Base-by-base conservation (phyloP, 2,113 vertebrate genomes). In the Anseranas semipalmata region DNA sequence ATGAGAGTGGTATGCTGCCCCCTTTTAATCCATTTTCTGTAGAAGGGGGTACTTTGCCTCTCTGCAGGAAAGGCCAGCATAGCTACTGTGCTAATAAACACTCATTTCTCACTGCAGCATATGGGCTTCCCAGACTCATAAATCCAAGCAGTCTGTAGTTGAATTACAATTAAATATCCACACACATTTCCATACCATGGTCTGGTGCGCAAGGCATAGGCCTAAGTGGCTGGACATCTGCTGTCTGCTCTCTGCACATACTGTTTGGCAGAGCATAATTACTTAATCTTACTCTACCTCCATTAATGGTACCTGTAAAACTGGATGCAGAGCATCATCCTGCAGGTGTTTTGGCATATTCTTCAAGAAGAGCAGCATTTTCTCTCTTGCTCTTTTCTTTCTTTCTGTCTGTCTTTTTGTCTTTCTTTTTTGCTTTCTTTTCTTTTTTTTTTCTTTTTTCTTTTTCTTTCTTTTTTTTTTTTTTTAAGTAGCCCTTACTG, bases 121-220 rank as follows among this genome's bases (percentile, higher is more conserved):
- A 68, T 89, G 94, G 0, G 6, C 83, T 87, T 92, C 60, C 82
- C 90, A 95, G 95, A 84, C 90, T 87, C 92, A 75, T 92, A 90
- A 94, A 96, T 96, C 92, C 93, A 93, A 88, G 90, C 68, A 94
- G 89, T 86, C 81, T 48, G 76, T 75, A 94, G 86, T 8, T 87
- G 90, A 95, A 86, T 87, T 84, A 78, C 95, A 93, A 93, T 94
- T 88, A 96, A 97, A 94, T 87, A 95, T 84, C 85, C 79, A 39
- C 60, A 39, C n/a, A 12, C 53, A 32, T 86, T 90, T 96, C 85
- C 88, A 84, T 43, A 35, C 15, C 90, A 65, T 1, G 5, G 85
- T 63, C 91, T 96, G 85, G 75, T 93, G 65, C 37, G 9, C 68
- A 83, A 83, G 90, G 85, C 91, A 73, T 1, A 71, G 83, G 85